Conservation (phyloP, 1,140 invertebrate genomes). For the Zaprionus camerounensis region DNA sequence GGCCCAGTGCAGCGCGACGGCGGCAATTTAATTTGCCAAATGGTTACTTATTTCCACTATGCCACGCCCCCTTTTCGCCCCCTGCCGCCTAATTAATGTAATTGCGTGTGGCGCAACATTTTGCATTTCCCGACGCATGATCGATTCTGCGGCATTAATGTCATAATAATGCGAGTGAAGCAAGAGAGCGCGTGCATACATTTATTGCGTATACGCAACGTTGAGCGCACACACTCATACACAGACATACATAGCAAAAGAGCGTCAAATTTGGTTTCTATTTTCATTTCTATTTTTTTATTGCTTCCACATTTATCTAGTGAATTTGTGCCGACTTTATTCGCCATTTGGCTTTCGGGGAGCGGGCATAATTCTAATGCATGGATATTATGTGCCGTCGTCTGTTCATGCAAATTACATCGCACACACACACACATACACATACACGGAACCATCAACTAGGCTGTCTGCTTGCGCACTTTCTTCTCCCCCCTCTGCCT, state of each 20-base stretch:
- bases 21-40: constrained; percentile 41
- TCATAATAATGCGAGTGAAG: constrained; percentile 61
- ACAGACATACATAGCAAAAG: constrained; percentile 33
- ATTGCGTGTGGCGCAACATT: constrained; percentile 46
- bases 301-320: constrained; percentile 65
- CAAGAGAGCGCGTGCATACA: constrained; percentile 25
- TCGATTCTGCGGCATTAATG: constrained; percentile 70
- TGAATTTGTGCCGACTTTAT: constrained; percentile 62
- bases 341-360: constrained; percentile 35
- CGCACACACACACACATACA: constrained; percentile 27
- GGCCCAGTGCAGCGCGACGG: neutral
- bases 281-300: neutral
- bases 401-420: constrained; percentile 76
- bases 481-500: neutral
- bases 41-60: constrained; percentile 22
- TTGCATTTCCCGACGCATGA: constrained; percentile 44
- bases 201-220: constrained; percentile 77
- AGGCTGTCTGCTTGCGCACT: neutral
- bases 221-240: constrained; percentile 33
- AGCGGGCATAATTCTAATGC: constrained; percentile 75
- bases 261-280: constrained; percentile 43
- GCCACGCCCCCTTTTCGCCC: neutral
- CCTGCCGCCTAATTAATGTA: constrained; percentile 62
- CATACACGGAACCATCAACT: constrained; percentile 18
- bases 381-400: constrained; percentile 74